Evolutionary conservation across 2,888 invertebrate genomes (phyloP).

Genomic region (Auanema sp.): DNA sequence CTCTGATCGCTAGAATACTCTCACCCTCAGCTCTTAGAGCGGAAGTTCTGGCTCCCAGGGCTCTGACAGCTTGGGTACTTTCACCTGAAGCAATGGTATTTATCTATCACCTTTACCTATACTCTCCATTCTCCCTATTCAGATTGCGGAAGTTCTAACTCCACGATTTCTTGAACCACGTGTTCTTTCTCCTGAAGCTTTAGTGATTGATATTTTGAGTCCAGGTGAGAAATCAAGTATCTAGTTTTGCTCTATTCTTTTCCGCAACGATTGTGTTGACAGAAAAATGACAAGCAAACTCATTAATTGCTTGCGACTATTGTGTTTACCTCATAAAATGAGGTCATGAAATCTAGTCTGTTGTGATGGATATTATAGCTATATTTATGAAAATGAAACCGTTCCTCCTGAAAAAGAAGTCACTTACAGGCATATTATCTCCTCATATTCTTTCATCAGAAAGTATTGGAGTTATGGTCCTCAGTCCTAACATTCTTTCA

Average conservation of each 20-base stretch:
- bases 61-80: slow-evolving; percentile 52
- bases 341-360: too few species aligned
- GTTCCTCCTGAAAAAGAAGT: neutral
- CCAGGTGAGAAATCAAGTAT: slow-evolving; percentile 37
- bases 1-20: slow-evolving; percentile 50
- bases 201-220: slow-evolving; percentile 55
- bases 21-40: slow-evolving; percentile 48
- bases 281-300: too few species aligned
- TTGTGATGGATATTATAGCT: too few species aligned
- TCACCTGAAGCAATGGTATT: slow-evolving; percentile 52
- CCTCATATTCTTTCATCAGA: slow-evolving; percentile 50
- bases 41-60: slow-evolving; percentile 47
- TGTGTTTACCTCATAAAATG: too few species aligned
- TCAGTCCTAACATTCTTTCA: slow-evolving; percentile 56
- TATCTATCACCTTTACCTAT: neutral
- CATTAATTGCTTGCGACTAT: too few species aligned
- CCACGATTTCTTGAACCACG: slow-evolving; percentile 52
- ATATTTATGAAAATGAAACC: too few species aligned
- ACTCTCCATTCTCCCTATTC: neutral
- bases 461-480: slow-evolving; percentile 45
- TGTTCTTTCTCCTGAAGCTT: slow-evolving; percentile 53
- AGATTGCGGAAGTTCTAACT: slow-evolving; percentile 42
- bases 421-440: slow-evolving; percentile 30
- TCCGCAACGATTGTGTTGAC: neutral
- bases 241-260: neutral